Evolutionary conservation across 1,140 invertebrate species (phyloP), one percentile per base, ranked within the genome.

Genomic region (Anastrepha ludens): DNA sequence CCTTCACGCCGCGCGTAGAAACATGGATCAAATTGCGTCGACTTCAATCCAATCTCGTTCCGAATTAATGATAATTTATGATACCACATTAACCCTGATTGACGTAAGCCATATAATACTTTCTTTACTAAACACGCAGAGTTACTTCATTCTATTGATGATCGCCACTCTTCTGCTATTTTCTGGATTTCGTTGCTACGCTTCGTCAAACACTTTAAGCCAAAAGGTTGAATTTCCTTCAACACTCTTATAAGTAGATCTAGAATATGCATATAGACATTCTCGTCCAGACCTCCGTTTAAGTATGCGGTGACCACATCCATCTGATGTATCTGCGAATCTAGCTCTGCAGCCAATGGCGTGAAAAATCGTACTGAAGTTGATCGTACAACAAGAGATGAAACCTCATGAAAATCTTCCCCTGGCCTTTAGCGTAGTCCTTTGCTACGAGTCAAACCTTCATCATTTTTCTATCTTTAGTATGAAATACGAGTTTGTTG

Each of bases 11-110:
- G 64, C 20, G 29, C 64, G 64, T 65, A 29, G 20, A 65, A 65
- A 29, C 64, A 65, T 7, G 64, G 64, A 65, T 65, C 64, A 29
- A 65, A 65, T 15, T 62, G 7, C 17, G 11, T 62, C 15, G 60
- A 7, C 15, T 62, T 9, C 17, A 62, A 62, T 13, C 60, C 60
- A 62, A 62, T 3, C 15, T 62, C 3, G 17, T 62, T 62, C 7
- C 7, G 17, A 15, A 13, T 62, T 62, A 62, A 62, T 62, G 60
- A 62, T 62, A 62, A 62, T 13, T 62, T 62, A n/a, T 62, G 60
- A 15, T 62, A 62, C 60, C 15, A 2, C 60, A 62, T 65, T 55
- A 91, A 88, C 17, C 93, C 91, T 50, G 93, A 91, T 89, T 94
- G 94, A 88, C 94, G 93, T 8, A 94, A 87, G 1, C 92, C 29